Evolutionary conservation across 2,888 invertebrate species (phyloP), one percentile per base, ranked within the genome.

Genomic region (Drosophila flavopinicola): DNA sequence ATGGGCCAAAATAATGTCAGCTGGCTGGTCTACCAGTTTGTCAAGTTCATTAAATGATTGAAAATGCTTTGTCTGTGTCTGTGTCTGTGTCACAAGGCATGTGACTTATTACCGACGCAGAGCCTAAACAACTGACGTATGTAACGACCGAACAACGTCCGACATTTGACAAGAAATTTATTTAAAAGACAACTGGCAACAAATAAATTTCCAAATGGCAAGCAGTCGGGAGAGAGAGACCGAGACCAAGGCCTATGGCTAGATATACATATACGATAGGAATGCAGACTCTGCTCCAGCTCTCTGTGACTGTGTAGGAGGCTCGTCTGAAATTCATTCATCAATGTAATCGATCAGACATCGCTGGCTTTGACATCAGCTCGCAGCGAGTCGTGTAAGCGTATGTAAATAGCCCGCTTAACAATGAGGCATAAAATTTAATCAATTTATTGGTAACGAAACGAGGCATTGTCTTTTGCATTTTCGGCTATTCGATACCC

Each of bases 121-220:
- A 49, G 69, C 63, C 66, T 67, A 79, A 75, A 52, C 80, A 79
- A 79, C 82, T 80, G 82, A 85, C 61, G 78, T 66, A 79, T 85
- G 79, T 76, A 63, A 69, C 66, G 68, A 67, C 63, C 70, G n/a
- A 57, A 24, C 56, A 59, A 37, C 51, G 13, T 15, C 13, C 20
- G 77, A 72, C 75, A 52, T 75, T 85, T 86, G 87, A 87, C 88
- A 88, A 76, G 78, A 83, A 85, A 80, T 86, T 85, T 85, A 85
- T 83, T 87, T 71, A 80, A 88, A 88, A 76, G 87, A 85, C 88
- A 88, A 87, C 87, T 77, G 67, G 83, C 69, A 79, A 88, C 75
- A 86, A 87, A 86, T 86, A 85, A 88, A 83, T 86, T 83, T 79
- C 4, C 45, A 6, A 37, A 44, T 60, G 57, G 70, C 57, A 60